Evolutionary conservation across 2,797 vertebrate species (phyloP).

Genomic region (Netta rufina): DNA sequence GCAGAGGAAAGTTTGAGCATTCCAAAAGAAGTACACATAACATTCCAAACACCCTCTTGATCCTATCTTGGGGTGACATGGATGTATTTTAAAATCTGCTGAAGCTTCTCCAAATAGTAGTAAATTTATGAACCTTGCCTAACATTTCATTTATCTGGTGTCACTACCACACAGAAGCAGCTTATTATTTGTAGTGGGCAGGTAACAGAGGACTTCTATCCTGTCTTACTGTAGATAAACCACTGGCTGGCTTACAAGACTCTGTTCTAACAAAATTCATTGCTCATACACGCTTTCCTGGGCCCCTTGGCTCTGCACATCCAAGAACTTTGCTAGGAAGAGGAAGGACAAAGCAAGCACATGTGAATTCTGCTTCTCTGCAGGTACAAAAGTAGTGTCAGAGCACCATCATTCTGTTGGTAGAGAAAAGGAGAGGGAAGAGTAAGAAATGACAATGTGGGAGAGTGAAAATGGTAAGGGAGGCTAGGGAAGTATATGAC

Average conservation of each 20-base stretch:
- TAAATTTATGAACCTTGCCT: neutral
- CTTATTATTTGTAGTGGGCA: neutral
- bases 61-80: neutral
- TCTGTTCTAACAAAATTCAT: neutral
- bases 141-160: neutral
- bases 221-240: neutral
- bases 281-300: neutral
- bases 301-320: accelerated
- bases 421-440: neutral
- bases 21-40: neutral
- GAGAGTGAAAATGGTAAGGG: neutral
- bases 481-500: accelerated
- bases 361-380: neutral
- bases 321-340: neutral
- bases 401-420: accelerated
- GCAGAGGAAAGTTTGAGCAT: neutral
- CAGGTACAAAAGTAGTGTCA: neutral
- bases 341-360: neutral
- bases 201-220: neutral
- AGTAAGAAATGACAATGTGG: neutral
- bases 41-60: neutral
- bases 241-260: accelerated
- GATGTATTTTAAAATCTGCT: neutral
- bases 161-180: neutral
- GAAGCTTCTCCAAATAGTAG: neutral